These are phyloP conservation scores for Eretmodus cyanostictus DNA, from an alignment of 2,113 vertebrate species.

Conservation along the genomic window DNA sequence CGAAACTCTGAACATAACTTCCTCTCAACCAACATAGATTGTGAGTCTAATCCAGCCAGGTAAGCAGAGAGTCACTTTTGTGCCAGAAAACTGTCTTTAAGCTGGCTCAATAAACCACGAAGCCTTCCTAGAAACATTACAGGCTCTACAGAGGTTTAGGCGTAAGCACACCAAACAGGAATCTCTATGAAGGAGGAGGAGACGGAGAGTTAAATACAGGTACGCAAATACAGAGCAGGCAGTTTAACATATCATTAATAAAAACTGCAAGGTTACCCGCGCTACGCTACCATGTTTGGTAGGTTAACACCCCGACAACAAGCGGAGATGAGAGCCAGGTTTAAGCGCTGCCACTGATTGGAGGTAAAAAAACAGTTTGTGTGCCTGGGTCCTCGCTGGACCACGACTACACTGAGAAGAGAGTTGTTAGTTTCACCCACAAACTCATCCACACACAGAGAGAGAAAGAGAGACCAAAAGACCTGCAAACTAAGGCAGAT, in stretches of 20 bases:
- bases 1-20: neutral
- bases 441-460: neutral
- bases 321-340: neutral
- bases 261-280: neutral
- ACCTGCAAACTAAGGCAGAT: neutral
- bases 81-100: neutral
- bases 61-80: neutral
- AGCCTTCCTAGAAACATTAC: neutral
- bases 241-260: neutral
- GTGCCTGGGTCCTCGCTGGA: neutral
- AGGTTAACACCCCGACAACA: neutral
- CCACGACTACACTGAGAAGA: neutral
- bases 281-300: neutral
- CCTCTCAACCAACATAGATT: neutral
- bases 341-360: neutral
- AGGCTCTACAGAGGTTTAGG: neutral
- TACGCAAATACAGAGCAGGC: neutral
- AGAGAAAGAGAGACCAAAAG: neutral
- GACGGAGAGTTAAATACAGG: neutral
- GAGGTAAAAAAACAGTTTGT: accelerated
- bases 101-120: neutral
- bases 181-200: neutral
- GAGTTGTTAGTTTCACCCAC: neutral
- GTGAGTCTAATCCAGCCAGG: neutral
- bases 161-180: neutral